Evolutionary conservation across 2,888 invertebrate species (phyloP).

Genomic region (Cerceris ruficornis): DNA sequence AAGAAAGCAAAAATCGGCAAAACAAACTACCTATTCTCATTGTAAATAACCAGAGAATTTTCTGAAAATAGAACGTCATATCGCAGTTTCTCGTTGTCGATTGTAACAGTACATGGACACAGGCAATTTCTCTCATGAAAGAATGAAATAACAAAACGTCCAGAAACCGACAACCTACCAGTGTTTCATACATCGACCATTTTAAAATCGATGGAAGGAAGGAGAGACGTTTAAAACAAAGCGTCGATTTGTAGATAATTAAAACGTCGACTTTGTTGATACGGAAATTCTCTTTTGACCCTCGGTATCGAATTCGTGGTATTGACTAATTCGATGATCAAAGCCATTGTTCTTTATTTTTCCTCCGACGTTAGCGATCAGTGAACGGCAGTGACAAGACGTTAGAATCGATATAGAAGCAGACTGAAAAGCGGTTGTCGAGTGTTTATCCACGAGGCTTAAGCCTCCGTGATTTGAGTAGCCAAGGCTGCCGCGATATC

Average conservation of each 20-base stretch:
- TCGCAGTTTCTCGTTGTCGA: too few species aligned
- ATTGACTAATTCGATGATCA: conserved; percentile 32
- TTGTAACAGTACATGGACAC: too few species aligned
- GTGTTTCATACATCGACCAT: too few species aligned
- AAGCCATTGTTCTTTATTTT: conserved; percentile 25
- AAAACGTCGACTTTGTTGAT: neutral
- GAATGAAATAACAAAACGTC: too few species aligned
- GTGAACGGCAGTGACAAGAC: conserved; percentile 56
- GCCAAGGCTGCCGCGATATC: conserved; percentile 63
- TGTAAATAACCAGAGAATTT: too few species aligned
- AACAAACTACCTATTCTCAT: too few species aligned
- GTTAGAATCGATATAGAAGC: conserved; percentile 66
- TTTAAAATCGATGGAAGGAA: too few species aligned
- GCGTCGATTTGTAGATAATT: neutral
- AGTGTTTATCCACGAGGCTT: conserved; percentile 72
- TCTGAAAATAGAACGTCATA: too few species aligned
- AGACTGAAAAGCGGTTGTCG: conserved; percentile 59
- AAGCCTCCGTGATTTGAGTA: conserved; percentile 72
- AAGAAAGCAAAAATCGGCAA: too few species aligned
- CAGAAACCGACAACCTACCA: too few species aligned
- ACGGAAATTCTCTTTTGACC: too few species aligned
- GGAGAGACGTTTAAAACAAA: neutral
- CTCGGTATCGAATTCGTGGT: conserved; percentile 14
- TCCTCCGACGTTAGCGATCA: conserved; percentile 27
- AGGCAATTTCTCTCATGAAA: too few species aligned